These are phyloP conservation scores for Sebastes iracundus DNA, from an alignment of 2,797 vertebrate genomes.

Conservation along the genomic window DNA sequence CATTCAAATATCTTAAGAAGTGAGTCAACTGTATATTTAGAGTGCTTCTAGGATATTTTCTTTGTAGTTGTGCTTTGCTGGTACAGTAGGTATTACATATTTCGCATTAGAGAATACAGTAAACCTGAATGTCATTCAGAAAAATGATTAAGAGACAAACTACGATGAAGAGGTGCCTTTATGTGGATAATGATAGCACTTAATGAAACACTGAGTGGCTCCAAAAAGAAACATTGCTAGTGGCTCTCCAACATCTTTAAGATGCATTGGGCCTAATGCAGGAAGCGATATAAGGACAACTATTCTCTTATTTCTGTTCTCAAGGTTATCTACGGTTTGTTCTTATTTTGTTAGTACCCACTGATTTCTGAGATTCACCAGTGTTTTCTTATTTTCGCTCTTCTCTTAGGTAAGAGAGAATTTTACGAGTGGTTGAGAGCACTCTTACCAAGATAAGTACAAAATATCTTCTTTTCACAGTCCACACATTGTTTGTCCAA, in stretches of 20 bases:
- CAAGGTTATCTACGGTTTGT: no score
- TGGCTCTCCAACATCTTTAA: background rate
- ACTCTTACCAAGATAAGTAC: no score
- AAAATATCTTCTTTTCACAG: no score
- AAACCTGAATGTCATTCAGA: background rate
- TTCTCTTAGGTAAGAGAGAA: no score
- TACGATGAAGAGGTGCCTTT: background rate
- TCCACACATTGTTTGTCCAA: no score
- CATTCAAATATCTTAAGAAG: slow-evolving; percentile 30
- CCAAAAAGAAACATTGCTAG: background rate
- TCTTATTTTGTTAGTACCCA: no score
- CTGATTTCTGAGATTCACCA: no score
- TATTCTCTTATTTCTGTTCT: no score
- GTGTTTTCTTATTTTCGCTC: no score
- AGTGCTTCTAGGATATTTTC: background rate
- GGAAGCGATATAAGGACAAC: no score
- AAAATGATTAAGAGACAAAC: background rate
- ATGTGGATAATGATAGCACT: background rate
- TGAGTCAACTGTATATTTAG: slow-evolving; percentile 26
- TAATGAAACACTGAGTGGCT: background rate
- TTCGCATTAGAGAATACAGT: background rate
- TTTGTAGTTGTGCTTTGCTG: slow-evolving; percentile 1
- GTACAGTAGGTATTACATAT: background rate
- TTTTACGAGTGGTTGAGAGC: no score
- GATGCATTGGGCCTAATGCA: no score